A percentile compares a stretch with the other conserved stretches of the same genome.
Evolutionary conservation across 2,113 vertebrate species (phyloP).

Genomic region (Arvicanthis niloticus): DNA sequence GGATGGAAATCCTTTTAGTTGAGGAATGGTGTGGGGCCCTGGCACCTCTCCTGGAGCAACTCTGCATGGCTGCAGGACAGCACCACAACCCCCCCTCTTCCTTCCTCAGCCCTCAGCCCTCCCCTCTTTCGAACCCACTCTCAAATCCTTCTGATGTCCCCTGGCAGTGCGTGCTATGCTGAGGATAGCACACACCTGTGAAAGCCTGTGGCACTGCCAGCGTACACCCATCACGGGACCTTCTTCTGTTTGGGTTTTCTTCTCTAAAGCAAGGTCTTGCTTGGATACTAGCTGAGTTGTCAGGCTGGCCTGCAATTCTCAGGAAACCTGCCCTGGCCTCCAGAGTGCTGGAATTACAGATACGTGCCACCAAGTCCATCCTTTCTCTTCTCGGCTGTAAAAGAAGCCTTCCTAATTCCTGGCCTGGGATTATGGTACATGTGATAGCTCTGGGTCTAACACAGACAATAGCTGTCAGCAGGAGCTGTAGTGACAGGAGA

Average conservation of each 20-base stretch:
- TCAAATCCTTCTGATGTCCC: background rate
- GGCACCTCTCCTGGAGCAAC: background rate
- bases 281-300: background rate
- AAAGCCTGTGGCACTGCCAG: background rate
- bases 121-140: background rate
- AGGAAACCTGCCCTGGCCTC: background rate
- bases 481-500: too few species aligned
- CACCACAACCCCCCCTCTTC: background rate
- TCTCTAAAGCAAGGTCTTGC: background rate
- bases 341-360: background rate
- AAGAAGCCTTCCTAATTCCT: background rate
- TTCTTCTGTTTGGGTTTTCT: background rate
- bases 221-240: background rate
- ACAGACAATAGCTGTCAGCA: too few species aligned
- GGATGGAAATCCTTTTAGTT: too few species aligned
- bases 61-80: background rate
- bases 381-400: background rate
- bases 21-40: background rate
- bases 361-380: background rate
- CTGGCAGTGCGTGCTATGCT: background rate
- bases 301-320: background rate
- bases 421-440: background rate
- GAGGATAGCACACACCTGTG: background rate
- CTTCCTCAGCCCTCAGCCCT: background rate
- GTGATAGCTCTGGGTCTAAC: too few species aligned